A percentile compares a stretch with the other conserved stretches of the same genome.
phyloP scores from a whole-genome alignment of 2,113 vertebrate species.

The Erythrolamprus reginae region DNA sequence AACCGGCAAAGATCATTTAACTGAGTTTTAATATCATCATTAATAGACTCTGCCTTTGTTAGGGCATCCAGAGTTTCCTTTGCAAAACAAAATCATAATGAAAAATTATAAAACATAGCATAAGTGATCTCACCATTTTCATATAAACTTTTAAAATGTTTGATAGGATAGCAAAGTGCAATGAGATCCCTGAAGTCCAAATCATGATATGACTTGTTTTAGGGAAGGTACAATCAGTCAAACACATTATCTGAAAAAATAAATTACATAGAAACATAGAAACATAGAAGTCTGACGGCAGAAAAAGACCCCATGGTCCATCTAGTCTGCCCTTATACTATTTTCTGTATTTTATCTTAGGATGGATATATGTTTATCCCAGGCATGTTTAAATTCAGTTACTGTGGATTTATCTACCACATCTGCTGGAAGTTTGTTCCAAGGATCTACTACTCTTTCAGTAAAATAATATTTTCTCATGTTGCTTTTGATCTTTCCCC shows the following conservation, averaged over 20 bases:
- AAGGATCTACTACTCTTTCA: no score
- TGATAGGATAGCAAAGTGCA: neutral
- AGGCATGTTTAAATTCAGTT: no score
- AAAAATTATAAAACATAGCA: neutral
- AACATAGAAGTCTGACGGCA: no score
- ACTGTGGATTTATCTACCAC: no score
- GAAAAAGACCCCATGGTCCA: no score
- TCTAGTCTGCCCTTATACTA: no score
- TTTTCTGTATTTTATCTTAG: no score
- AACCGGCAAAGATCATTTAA: constrained; percentile 91
- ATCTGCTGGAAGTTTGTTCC: no score
- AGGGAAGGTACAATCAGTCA: neutral
- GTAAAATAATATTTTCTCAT: no score
- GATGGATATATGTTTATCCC: no score
- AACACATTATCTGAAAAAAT: neutral
- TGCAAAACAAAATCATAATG: constrained; percentile 24
- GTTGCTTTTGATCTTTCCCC: no score
- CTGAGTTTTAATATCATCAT: constrained; percentile 87
- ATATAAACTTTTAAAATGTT: neutral
- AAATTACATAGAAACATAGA: no score
- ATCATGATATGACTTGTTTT: neutral
- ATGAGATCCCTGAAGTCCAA: neutral
- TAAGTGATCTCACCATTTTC: neutral
- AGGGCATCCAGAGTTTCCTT: constrained; percentile 84
- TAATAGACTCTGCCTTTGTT: constrained; percentile 81